Evolutionary conservation across 2,113 vertebrate species (phyloP), one percentile per base, ranked within the genome.

Genomic region (Odocoileus virginianus): DNA sequence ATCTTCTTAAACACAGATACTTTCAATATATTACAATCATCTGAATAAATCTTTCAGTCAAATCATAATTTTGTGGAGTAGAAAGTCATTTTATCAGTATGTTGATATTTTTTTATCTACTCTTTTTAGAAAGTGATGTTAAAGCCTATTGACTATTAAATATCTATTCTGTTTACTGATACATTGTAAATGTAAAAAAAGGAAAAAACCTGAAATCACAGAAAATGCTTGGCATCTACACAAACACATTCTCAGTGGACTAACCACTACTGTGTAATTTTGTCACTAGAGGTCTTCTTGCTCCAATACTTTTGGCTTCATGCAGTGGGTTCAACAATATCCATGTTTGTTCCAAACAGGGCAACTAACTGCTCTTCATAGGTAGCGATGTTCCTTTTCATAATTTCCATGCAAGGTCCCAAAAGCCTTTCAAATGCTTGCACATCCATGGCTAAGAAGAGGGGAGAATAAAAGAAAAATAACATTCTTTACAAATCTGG

Each of bases 351-450:
- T 98, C 99, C 99, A 99, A 99, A 99, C 95, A 99, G 98, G 96
- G 99, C 99, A 92, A 99, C 99, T 96, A 99, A 99, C 95, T 99
- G 99, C 97, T 99, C 99, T 98, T 99, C 99, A 92, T 99, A 99
- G 98, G 99, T 99, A 67, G 99, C 99, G 97, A 99, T 99, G 99
- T 99, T 99, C 96, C 99, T 99, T 99, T 99, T 99, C 99, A 99
- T 99, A 98, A 99, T 99, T 98, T 99, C 99, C 99, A 99, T 99
- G 99, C 99, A 99, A 43, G 99, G 99, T 98, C 99, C 99, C 99
- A 99, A 98, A 98, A 99, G 99, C 98, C 99, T 99, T 99, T 99
- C 99, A 98, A 99, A 99, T 92, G 99, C 99, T 98, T 99, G 99
- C 88, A 99, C 99, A 88, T 99, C 99, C 99, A 99, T 99, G 94